Evolutionary conservation across 2,888 invertebrate species (phyloP).

Genomic region (Crossocerus cetratus): DNA sequence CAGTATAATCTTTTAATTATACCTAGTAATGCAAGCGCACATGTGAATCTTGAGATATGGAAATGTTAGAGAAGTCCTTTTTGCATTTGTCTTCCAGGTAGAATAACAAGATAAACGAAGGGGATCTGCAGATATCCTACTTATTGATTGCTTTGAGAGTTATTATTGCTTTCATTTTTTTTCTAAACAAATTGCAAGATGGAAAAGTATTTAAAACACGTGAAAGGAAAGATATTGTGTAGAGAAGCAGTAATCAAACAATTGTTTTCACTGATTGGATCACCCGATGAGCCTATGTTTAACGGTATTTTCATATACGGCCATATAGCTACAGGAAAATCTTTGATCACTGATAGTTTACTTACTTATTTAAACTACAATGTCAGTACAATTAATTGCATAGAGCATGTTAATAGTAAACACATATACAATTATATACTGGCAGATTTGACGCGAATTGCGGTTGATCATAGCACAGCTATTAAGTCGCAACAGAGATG

Average conservation of each 20-base stretch:
- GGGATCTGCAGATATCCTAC: background rate
- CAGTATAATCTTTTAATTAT: background rate
- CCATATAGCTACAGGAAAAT: slow-evolving; percentile 91
- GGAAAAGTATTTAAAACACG: slow-evolving; percentile 78
- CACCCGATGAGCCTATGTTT: slow-evolving; percentile 82
- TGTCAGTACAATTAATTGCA: slow-evolving; percentile 85
- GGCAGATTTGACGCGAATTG: slow-evolving; percentile 78
- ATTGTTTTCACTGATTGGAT: slow-evolving; percentile 79
- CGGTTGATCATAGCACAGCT: slow-evolving; percentile 74
- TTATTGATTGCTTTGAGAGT: background rate
- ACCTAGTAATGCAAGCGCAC: background rate
- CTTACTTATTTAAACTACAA: slow-evolving; percentile 80
- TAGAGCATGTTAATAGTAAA: slow-evolving; percentile 88
- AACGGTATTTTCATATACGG: slow-evolving; percentile 88
- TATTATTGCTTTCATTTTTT: background rate
- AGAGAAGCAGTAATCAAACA: slow-evolving; percentile 78
- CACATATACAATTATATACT: slow-evolving; percentile 88
- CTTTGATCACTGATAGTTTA: slow-evolving; percentile 82
- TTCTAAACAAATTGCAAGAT: slow-evolving; percentile 64
- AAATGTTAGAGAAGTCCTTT: slow-evolving; percentile 37
- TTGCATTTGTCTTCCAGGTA: slow-evolving; percentile 65
- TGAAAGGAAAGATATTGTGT: slow-evolving; percentile 75
- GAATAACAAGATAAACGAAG: slow-evolving; percentile 57
- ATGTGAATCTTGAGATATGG: background rate
- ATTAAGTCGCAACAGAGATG: slow-evolving; percentile 79